Conservation (phyloP, 2,113 vertebrate genomes). For the Sebastes fasciatus region DNA sequence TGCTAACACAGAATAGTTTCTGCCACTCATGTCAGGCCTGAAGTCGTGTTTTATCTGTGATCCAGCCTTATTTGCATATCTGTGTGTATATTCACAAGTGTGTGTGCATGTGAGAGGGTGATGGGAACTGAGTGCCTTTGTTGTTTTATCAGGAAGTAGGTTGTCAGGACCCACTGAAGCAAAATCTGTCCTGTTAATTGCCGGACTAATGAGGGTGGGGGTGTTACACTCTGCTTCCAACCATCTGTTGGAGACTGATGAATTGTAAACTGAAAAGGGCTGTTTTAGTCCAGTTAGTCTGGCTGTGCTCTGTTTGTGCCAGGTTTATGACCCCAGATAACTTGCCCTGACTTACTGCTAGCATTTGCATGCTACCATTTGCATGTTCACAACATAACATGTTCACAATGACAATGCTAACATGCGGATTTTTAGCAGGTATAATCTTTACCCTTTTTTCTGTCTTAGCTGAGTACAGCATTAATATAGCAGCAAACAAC, state of each 20-base stretch:
- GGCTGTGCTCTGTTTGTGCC: slow-evolving; percentile 24
- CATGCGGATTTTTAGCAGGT: not conserved
- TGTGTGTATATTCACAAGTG: slow-evolving; percentile 1
- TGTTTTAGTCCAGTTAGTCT: slow-evolving; percentile 20
- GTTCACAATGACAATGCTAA: not conserved
- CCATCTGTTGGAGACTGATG: slow-evolving; percentile 22
- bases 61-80: slow-evolving; percentile 37
- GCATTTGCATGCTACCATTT: not conserved
- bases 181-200: slow-evolving; percentile 52
- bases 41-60: not conserved
- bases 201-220: slow-evolving; percentile 65
- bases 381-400: not conserved
- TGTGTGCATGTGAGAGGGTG: not conserved
- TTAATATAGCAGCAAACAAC: not conserved
- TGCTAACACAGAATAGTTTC: not conserved
- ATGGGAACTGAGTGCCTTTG: slow-evolving; percentile 52
- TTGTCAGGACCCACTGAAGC: slow-evolving; percentile 61
- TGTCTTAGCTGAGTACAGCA: not conserved
- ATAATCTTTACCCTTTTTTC: not conserved
- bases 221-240: slow-evolving; percentile 19
- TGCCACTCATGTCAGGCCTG: not conserved
- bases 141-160: slow-evolving; percentile 46
- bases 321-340: not conserved
- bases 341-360: not conserved
- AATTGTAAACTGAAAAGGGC: slow-evolving; percentile 4